These are phyloP conservation scores for Gryllus longicercus DNA, from an alignment of 2,888 invertebrate species.

Conservation along the genomic window DNA sequence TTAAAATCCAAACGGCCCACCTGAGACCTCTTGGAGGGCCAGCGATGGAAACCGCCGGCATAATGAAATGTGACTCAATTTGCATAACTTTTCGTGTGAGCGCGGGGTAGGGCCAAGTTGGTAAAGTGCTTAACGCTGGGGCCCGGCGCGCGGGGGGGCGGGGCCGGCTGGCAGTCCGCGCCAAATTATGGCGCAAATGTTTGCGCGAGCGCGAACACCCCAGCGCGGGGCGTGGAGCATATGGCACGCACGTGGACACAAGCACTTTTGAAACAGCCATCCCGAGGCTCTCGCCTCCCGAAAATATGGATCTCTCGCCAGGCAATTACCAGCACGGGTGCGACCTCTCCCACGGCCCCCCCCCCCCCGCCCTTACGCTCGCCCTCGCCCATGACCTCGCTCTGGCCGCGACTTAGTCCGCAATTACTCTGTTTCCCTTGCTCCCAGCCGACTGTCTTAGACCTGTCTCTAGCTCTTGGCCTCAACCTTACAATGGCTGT, in stretches of 20 bases:
- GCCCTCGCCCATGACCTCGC: not conserved
- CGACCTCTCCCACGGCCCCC: not conserved
- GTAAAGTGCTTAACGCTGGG: not conserved
- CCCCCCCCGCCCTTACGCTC: not conserved
- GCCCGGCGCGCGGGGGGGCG: not conserved
- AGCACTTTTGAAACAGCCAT: not conserved
- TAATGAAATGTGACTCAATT: constrained; percentile 6
- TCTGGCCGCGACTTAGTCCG: not conserved
- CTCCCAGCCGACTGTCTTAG: not conserved
- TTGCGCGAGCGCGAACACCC: not conserved
- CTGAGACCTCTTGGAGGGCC: not conserved
- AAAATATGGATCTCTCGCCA: not conserved
- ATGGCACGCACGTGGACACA: not conserved
- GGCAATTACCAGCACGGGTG: not conserved
- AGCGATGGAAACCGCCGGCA: not conserved
- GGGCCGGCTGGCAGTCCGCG: not conserved
- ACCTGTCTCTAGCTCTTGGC: accelerated
- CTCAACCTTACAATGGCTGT: too few relatives aligned
- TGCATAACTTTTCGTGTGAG: not conserved
- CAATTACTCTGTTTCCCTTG: not conserved
- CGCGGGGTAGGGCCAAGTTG: not conserved
- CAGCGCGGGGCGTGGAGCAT: not conserved
- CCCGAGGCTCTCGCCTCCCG: not conserved
- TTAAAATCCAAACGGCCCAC: not conserved
- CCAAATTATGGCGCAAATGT: constrained; percentile 2